A percentile compares a stretch with the other conserved stretches of the same genome.
phyloP scores from a whole-genome alignment of 2,888 invertebrate genomes.

The Pachliopta kotzebuea region DNA sequence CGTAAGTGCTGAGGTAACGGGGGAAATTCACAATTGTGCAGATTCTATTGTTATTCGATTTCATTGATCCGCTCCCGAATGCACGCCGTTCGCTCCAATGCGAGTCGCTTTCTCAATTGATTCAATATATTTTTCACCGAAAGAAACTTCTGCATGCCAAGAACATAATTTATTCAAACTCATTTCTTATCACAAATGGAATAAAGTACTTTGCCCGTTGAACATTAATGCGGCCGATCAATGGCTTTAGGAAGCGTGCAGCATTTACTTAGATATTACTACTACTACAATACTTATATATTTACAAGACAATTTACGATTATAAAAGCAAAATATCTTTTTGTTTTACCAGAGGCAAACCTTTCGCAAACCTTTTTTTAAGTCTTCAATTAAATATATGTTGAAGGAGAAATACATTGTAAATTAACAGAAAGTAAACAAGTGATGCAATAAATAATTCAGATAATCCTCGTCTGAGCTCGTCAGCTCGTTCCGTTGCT shows the following conservation, averaged over 20 bases:
- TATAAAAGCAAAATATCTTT: too few relatives aligned
- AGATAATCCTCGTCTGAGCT: not conserved
- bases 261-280: too few relatives aligned
- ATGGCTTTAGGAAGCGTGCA: not conserved
- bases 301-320: too few relatives aligned
- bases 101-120: conserved; percentile 18
- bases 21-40: conserved; percentile 37
- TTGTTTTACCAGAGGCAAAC: too few relatives aligned
- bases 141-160: not conserved
- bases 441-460: conserved; percentile 18
- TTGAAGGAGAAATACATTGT: too few relatives aligned
- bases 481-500: conserved; percentile 9
- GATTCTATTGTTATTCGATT: conserved; percentile 41
- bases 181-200: conserved; percentile 4
- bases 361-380: too few relatives aligned
- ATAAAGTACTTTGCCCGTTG: conserved; percentile 1
- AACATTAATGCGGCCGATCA: not conserved
- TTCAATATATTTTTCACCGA: conserved; percentile 14
- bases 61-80: conserved; percentile 39
- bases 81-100: conserved; percentile 35
- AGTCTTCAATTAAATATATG: too few relatives aligned
- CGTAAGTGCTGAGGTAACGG: conserved; percentile 35
- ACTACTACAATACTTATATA: too few relatives aligned
- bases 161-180: conserved; percentile 6
- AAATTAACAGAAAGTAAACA: conserved; percentile 3